Evolutionary conservation across 2,113 vertebrate genomes (phyloP).

Genomic region (Hydropotes inermis): DNA sequence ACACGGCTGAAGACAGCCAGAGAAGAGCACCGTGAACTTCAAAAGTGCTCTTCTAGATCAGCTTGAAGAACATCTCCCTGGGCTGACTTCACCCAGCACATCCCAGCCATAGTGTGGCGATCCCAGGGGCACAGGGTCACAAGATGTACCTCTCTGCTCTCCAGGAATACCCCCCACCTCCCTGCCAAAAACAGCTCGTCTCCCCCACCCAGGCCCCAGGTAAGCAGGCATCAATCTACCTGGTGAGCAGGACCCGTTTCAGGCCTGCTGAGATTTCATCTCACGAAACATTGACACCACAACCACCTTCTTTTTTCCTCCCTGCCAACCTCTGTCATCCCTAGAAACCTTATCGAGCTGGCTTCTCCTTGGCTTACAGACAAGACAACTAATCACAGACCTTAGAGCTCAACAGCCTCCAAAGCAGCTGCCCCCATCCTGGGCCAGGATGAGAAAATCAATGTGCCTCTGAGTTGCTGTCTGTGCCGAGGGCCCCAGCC

Average conservation of each 20-base stretch:
- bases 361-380: conserved; percentile 27
- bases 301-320: background rate
- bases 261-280: conserved; percentile 3
- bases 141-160: background rate
- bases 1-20: background rate
- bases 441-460: conserved; percentile 31
- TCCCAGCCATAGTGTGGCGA: accelerated
- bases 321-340: conserved; percentile 1
- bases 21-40: background rate
- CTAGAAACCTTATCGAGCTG: background rate
- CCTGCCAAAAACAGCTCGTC: background rate
- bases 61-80: background rate
- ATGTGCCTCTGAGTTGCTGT: background rate
- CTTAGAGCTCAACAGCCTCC: conserved; percentile 7
- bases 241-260: background rate
- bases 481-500: background rate
- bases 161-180: background rate
- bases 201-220: background rate
- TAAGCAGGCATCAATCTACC: background rate
- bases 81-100: background rate
- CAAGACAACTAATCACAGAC: background rate
- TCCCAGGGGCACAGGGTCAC: accelerated
- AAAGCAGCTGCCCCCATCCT: background rate
- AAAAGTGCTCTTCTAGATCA: background rate
- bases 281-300: background rate